A percentile compares a stretch with the other conserved stretches of the same genome.
phyloP scores from a whole-genome alignment of 1,140 invertebrate genomes.

The Rhyzopertha dominica region DNA sequence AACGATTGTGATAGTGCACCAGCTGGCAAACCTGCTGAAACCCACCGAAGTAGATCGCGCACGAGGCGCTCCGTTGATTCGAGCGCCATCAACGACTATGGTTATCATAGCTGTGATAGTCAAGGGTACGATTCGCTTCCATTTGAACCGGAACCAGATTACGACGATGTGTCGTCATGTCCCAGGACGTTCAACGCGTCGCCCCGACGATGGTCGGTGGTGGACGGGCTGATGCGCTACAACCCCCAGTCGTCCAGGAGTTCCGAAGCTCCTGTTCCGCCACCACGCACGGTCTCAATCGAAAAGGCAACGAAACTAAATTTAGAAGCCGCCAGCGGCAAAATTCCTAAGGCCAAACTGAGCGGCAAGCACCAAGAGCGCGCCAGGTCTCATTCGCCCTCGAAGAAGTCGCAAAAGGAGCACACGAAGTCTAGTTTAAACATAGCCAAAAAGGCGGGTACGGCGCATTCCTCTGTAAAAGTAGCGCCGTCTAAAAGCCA shows the following conservation, averaged over 20 bases:
- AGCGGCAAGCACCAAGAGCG: slow-evolving; percentile 31
- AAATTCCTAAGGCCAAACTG: slow-evolving; percentile 42
- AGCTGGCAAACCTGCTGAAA: slow-evolving; percentile 12
- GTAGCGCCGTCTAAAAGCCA: slow-evolving; percentile 37
- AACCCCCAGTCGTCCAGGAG: slow-evolving; percentile 9
- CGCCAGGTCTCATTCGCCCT: slow-evolving; percentile 40
- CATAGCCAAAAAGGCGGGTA: slow-evolving; percentile 21
- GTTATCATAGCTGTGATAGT: slow-evolving; percentile 35
- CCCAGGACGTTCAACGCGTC: slow-evolving; percentile 13
- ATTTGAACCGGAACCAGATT: slow-evolving; percentile 42
- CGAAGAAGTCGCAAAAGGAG: slow-evolving; percentile 31
- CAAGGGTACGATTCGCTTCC: slow-evolving; percentile 33
- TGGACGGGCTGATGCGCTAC: slow-evolving; percentile 25
- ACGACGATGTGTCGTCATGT: slow-evolving; percentile 30
- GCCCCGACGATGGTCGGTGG: slow-evolving; percentile 39
- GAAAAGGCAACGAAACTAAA: no score
- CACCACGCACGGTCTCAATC: no score
- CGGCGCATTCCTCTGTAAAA: slow-evolving; percentile 24
- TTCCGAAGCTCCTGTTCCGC: no score
- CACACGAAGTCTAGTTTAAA: slow-evolving; percentile 22
- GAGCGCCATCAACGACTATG: slow-evolving; percentile 24
- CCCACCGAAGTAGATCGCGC: slow-evolving; percentile 27
- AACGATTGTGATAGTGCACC: slow-evolving; percentile 14
- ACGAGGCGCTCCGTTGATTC: slow-evolving; percentile 23
- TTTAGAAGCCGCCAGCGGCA: slow-evolving; percentile 33